A percentile compares a stretch with the other conserved stretches of the same genome.
Evolutionary conservation across 1,140 invertebrate species (phyloP).

Genomic region (Zaprionus ghesquierei): DNA sequence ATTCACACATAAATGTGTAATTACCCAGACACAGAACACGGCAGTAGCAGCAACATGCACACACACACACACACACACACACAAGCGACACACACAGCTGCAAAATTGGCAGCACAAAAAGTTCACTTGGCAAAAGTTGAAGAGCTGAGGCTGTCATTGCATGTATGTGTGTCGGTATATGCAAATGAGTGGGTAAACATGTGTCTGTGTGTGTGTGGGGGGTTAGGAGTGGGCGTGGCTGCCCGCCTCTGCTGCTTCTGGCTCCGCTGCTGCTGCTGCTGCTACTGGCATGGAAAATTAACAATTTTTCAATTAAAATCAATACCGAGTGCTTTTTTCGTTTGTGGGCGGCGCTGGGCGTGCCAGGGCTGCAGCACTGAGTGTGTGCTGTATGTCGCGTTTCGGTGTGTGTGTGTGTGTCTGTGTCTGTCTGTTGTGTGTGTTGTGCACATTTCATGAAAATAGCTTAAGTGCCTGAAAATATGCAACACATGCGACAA

Average conservation of each 20-base stretch:
- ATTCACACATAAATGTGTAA: conserved; percentile 77
- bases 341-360: conserved; percentile 21
- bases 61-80: conserved; percentile 22
- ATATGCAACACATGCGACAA: conserved; percentile 68
- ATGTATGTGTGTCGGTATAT: conserved; percentile 1
- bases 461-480: conserved; percentile 79
- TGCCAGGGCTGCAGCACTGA: conserved; percentile 26
- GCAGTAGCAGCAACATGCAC: conserved; percentile 17
- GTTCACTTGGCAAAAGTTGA: conserved; percentile 57
- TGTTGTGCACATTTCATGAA: conserved; percentile 67
- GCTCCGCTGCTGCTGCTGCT: conserved; percentile 35
- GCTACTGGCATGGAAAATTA: conserved; percentile 79
- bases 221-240: conserved; percentile 46
- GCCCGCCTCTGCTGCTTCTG: conserved; percentile 27
- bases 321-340: conserved; percentile 71
- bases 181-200: not conserved
- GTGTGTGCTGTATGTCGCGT: conserved; percentile 16
- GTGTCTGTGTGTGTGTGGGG: not conserved
- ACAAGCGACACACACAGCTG: conserved; percentile 18
- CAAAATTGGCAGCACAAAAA: conserved; percentile 72
- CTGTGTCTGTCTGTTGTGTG: conserved; percentile 30
- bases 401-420: conserved; percentile 9
- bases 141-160: conserved; percentile 2
- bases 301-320: conserved; percentile 82
- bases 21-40: conserved; percentile 74